phyloP scores from a whole-genome alignment of 2,888 invertebrate genomes.

The Tanytarsus gracilentus region DNA sequence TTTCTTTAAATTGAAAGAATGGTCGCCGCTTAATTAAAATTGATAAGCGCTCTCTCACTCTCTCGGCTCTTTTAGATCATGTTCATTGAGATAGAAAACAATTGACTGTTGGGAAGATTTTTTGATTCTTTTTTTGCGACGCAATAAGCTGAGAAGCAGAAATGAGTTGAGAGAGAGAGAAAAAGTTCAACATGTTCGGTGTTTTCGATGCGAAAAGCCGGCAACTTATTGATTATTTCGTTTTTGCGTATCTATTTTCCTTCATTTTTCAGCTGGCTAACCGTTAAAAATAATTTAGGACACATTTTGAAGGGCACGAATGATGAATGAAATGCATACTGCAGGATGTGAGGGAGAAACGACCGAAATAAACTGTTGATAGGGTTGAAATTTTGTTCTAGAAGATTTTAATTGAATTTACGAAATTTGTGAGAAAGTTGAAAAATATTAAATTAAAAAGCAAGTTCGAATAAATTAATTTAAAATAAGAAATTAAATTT shows the following conservation, averaged over 20 bases:
- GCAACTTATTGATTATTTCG: constrained; percentile 22
- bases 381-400: no score
- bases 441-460: no score
- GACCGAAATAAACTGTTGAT: neutral
- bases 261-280: neutral
- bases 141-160: neutral
- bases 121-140: neutral
- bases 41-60: no score
- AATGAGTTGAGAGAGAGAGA: neutral
- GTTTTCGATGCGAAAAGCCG: constrained; percentile 11
- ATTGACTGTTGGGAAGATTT: neutral
- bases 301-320: constrained; percentile 4
- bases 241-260: constrained; percentile 10
- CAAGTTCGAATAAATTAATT: no score
- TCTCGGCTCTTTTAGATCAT: neutral
- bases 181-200: constrained; percentile 12
- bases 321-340: neutral
- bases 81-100: neutral
- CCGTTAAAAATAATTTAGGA: no score
- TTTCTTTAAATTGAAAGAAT: constrained; percentile 17
- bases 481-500: no score
- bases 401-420: no score
- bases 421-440: no score
- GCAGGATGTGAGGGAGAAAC: constrained; percentile 1
- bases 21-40: constrained; percentile 5